Evolutionary conservation across 1,140 invertebrate species (phyloP).

Genomic region (Drosophila azteca): DNA sequence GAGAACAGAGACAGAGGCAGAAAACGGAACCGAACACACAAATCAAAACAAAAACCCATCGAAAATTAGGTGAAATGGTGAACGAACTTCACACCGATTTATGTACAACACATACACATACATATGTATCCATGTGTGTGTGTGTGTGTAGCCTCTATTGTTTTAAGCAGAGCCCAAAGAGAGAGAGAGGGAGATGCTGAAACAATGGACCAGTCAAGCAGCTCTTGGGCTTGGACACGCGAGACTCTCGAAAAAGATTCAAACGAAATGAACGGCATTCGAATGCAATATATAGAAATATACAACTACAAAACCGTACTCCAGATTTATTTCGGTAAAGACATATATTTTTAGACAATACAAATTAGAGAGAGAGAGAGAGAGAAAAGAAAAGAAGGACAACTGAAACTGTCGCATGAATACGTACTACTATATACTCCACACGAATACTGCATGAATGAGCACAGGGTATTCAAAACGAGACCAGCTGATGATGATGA

Average conservation of each 20-base stretch:
- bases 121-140: not conserved
- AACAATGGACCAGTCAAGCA: constrained; percentile 69
- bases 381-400: too few species aligned
- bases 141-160: constrained; percentile 31
- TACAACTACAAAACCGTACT: too few species aligned
- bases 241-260: constrained; percentile 33
- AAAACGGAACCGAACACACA: constrained; percentile 32
- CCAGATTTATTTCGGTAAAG: too few species aligned
- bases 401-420: too few species aligned
- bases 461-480: constrained; percentile 34
- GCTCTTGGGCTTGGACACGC: constrained; percentile 40
- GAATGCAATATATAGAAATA: not conserved
- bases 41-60: constrained; percentile 47
- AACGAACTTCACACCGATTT: constrained; percentile 62
- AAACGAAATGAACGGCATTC: too few species aligned
- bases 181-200: constrained; percentile 17
- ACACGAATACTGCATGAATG: too few species aligned
- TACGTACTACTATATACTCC: too few species aligned
- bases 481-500: constrained; percentile 45
- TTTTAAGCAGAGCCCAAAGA: constrained; percentile 36
- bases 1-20: constrained; percentile 7
- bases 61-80: constrained; percentile 79
- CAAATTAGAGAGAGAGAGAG: too few species aligned
- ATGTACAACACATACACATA: constrained; percentile 3
- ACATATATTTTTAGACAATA: too few species aligned